Conservation (phyloP, 1,140 invertebrate genomes). For the Apis mellifera region DNA sequence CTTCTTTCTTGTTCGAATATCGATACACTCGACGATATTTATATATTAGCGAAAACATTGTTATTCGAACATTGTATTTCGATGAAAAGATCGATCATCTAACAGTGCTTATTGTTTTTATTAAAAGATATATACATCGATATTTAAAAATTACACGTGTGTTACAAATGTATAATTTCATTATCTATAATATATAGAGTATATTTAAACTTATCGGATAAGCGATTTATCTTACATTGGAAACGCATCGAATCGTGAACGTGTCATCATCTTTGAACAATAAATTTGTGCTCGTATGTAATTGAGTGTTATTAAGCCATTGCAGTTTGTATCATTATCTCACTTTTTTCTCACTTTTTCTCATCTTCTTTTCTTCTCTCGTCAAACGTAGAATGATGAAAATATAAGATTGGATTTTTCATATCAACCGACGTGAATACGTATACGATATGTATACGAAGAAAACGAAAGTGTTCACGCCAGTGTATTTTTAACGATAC, state of each 20-base stretch:
- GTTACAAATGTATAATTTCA: slow-evolving; percentile 21
- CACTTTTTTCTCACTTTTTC: background rate
- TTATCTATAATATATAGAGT: background rate
- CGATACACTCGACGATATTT: too few species aligned
- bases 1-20: too few species aligned
- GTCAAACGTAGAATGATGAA: background rate
- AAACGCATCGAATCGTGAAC: too few species aligned
- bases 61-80: background rate
- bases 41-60: too few species aligned
- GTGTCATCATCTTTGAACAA: background rate
- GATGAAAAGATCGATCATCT: background rate
- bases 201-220: slow-evolving; percentile 1
- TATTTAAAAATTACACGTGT: background rate
- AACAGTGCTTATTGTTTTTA: slow-evolving; percentile 3
- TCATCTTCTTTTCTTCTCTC: background rate
- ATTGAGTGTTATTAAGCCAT: background rate
- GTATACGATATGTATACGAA: too few species aligned
- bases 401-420: too few species aligned
- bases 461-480: too few species aligned
- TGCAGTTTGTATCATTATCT: background rate
- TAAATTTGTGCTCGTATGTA: background rate
- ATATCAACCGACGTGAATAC: too few species aligned
- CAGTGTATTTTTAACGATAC: too few species aligned
- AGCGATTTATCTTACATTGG: background rate
- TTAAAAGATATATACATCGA: background rate